Percentiles rank a stretch among this genome's conserved stretches.
Conservation (phyloP, 2,888 invertebrate genomes). For the Cheilosia vernalis region DNA sequence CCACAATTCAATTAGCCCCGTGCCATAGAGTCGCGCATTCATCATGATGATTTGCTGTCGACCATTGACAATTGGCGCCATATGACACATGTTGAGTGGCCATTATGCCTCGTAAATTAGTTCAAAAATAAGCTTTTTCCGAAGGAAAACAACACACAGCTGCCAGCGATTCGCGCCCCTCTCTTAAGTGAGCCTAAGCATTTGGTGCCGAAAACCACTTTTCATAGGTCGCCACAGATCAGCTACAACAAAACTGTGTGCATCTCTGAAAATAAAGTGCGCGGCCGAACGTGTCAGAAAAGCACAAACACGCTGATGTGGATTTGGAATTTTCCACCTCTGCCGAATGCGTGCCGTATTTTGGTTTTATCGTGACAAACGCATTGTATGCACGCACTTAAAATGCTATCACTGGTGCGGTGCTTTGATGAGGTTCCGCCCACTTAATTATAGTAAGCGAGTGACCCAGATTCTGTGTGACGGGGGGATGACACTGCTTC, state of each 20-base stretch:
- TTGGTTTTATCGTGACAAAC: slow-evolving; percentile 59
- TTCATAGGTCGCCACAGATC: slow-evolving; percentile 44
- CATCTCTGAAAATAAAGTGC: slow-evolving; percentile 41
- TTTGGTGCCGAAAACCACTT: slow-evolving; percentile 34
- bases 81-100: slow-evolving; percentile 67
- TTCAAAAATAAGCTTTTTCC: slow-evolving; percentile 49
- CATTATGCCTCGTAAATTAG: slow-evolving; percentile 62
- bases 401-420: slow-evolving; percentile 49
- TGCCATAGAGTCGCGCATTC: slow-evolving; percentile 49
- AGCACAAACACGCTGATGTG: neutral
- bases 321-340: slow-evolving; percentile 28
- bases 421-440: slow-evolving; percentile 50
- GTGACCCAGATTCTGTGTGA: slow-evolving; percentile 55
- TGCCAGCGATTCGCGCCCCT: neutral
- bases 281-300: slow-evolving; percentile 32
- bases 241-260: neutral
- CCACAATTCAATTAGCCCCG: slow-evolving; percentile 69
- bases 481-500: slow-evolving; percentile 33
- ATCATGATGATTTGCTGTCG: slow-evolving; percentile 59
- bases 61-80: slow-evolving; percentile 69
- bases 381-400: slow-evolving; percentile 51
- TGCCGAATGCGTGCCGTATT: slow-evolving; percentile 4
- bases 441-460: slow-evolving; percentile 61
- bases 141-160: neutral
- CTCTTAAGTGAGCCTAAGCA: slow-evolving; percentile 11